Conservation (phyloP, 2,797 vertebrate genomes). For the Hippopotamyrus pictus region DNA sequence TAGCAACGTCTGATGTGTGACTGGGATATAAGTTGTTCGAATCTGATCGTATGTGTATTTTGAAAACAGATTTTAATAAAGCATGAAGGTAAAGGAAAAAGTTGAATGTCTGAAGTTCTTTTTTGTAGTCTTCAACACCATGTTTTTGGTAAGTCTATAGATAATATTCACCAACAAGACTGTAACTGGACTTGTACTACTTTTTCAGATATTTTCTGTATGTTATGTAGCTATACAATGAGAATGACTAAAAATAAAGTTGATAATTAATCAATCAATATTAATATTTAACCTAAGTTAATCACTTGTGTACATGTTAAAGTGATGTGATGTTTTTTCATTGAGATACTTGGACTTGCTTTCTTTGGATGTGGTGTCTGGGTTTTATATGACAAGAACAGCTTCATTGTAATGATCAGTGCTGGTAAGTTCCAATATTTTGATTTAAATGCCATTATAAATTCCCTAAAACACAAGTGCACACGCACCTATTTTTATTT, state of each 20-base stretch:
- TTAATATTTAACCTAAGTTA: not conserved
- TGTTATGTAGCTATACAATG: not conserved
- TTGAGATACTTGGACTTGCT: conserved; percentile 25
- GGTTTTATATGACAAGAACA: conserved; percentile 29
- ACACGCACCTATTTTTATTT: not conserved
- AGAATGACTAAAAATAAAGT: not conserved
- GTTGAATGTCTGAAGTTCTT: conserved; percentile 24
- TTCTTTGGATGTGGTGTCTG: conserved; percentile 28
- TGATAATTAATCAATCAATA: not conserved
- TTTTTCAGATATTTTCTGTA: not conserved
- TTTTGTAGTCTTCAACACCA: conserved; percentile 23
- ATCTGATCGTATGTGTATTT: not conserved
- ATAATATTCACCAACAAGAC: not conserved
- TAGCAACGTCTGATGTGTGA: not conserved
- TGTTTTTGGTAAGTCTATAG: conserved; percentile 26
- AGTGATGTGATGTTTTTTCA: not conserved
- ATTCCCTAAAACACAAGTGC: not conserved
- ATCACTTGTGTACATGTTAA: not conserved
- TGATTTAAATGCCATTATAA: not conserved
- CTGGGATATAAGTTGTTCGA: not conserved
- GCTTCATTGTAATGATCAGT: conserved; percentile 21
- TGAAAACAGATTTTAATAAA: not conserved
- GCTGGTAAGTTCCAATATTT: not conserved
- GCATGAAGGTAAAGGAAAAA: conserved; percentile 24
- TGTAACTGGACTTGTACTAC: not conserved